Evolutionary conservation across 2,888 invertebrate genomes (phyloP), one percentile per base, ranked within the genome.

Genomic region (Aquatica leii): DNA sequence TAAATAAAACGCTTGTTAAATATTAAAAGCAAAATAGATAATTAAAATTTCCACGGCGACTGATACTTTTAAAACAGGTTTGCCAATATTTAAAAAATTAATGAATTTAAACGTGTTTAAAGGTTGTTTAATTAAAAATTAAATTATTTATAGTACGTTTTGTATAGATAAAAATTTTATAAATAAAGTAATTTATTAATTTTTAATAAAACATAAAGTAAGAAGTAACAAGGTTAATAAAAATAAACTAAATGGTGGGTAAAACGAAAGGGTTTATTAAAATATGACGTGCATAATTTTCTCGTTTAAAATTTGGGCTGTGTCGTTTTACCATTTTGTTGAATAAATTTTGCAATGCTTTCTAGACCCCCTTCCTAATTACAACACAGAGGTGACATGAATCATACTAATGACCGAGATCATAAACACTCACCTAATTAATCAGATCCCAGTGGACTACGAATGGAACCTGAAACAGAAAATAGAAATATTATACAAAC

Each of bases 381-480:
- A 74, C 70, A 54, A 65, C 65, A 65, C 69, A 68, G 65, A 66
- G 67, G 70, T 68, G 71, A 69, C 73, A 74, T 75, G 74, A 74
- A 74, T 74, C 74, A 74, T 72, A 69, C 72, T 77, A 76, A 76
- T 76, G 76, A 75, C 75, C 70, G 67, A 72, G 75, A 76, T 76
- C 75, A 76, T 77, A 76, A 77, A 72, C 75, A 77, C 76, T 76
- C 74, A 73, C 73, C 74, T 76, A 75, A 77, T 77, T 76, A 75
- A 77, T 77, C 77, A 76, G 71, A 67, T 66, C 53, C 57, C 37
- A 17, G 14, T 12, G 12, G 55, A 31, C 48, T 46, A 50, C 59
- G 50, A 21, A 41, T 21, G 14, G 41, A 56, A 54, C 62, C 66
- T 65, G 62, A 58, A 69, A 67, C 60, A 65, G 40, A 57, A 49